Evolutionary conservation across 2,113 vertebrate species (phyloP), one percentile per base, ranked within the genome.

Genomic region (Catagonus wagneri): DNA sequence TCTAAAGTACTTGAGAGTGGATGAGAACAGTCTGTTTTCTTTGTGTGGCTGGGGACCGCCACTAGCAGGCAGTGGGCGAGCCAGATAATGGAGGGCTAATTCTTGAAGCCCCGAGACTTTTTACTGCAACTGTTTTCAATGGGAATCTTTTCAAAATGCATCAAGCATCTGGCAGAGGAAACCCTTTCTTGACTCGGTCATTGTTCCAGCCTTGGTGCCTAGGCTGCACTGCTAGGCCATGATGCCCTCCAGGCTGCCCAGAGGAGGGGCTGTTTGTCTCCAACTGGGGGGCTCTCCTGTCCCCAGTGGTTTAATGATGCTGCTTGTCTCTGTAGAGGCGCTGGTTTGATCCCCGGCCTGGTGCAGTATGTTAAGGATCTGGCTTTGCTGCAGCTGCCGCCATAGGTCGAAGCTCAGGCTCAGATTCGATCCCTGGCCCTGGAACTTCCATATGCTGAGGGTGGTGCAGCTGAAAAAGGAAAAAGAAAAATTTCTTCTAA

Each of bases 131-230:
- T 52, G 39, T 85, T 97, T 96, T 98, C 93, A 96, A 87, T 90
- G 85, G 84, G 90, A 93, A 97, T 83, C 87, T 93, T 97, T 97
- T 97, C 86, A 95, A 84, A 97, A 85, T 65, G 25, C 88, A 95
- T 94, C 87, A 85, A 93, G 56, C 50, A 68, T 93, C 89, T 96
- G n/a, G 81, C 96, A 95, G n/a, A 90, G 75, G 39, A 90, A 94
- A 68, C 7, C 87, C 96, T 81, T 78, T 23, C 83, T 95, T 63
- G 61, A 94, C 66, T 97, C 36, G 1, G 63, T 68, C 92, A 91
- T 80, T 96, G 36, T 89, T 79, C 63, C 0, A 23, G 50, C 54
- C 39, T 14, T 58, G 39, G 66, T 39, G 32, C 79, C 60, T 44
- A 36, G 81, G 81, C 89, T 89, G 50, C 34, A 39, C 89, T 63